These are phyloP conservation scores for Dicrostonyx torquatus DNA, from an alignment of 2,797 vertebrate species.

Conservation along the genomic window DNA sequence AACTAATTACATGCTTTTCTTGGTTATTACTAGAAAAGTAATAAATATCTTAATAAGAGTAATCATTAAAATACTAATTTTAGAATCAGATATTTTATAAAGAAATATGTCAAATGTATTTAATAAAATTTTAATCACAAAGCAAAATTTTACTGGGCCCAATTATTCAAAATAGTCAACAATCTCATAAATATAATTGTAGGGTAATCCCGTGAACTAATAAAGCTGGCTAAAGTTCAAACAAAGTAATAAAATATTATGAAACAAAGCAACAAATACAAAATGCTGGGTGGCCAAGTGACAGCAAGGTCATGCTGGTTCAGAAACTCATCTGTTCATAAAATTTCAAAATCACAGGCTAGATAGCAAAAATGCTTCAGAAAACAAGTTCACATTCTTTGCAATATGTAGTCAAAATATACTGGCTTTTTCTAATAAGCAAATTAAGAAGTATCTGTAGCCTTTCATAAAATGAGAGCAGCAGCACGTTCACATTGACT, in stretches of 20 bases:
- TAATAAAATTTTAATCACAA: neutral
- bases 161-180: neutral
- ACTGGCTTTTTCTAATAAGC: neutral
- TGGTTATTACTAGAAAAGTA: neutral
- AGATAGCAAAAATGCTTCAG: neutral
- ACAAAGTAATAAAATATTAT: neutral
- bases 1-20: constrained; percentile 16
- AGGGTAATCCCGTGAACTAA: neutral
- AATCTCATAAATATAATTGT: neutral
- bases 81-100: neutral
- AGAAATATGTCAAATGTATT: neutral
- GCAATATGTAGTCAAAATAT: neutral
- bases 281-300: neutral
- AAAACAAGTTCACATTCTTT: neutral
- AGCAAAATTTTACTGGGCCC: neutral
- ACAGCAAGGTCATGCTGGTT: neutral
- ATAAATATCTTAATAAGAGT: constrained; percentile 30
- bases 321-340: neutral
- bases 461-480: neutral
- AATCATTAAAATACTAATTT: constrained; percentile 34
- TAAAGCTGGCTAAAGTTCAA: neutral
- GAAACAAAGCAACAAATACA: neutral
- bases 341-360: neutral
- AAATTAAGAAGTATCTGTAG: neutral
- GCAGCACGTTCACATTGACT: neutral